Evolutionary conservation across 2,797 vertebrate species (phyloP).

Genomic region (Vultur gryphus): DNA sequence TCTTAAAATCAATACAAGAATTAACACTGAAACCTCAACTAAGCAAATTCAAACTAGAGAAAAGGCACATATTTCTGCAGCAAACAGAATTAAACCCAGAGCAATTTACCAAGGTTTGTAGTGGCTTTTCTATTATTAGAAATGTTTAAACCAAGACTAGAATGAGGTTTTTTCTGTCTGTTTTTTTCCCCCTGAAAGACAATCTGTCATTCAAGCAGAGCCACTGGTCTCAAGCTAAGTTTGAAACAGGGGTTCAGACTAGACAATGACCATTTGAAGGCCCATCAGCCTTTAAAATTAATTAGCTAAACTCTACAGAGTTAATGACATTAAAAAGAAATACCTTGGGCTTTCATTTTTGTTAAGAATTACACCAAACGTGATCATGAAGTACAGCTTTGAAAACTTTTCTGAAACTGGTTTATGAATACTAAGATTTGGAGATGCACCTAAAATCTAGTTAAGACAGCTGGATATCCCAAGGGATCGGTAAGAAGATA

Average conservation of each 20-base stretch:
- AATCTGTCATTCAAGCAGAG: neutral
- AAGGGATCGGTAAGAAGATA: neutral
- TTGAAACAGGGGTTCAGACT: neutral
- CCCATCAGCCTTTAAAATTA: neutral
- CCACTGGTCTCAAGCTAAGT: neutral
- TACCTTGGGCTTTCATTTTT: neutral
- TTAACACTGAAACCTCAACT: slow-evolving; percentile 12
- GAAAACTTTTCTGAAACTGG: neutral
- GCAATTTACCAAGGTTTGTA: slow-evolving; percentile 10
- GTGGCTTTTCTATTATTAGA: slow-evolving; percentile 18
- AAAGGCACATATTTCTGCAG: neutral
- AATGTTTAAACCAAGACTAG: neutral
- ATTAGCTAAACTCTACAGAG: neutral
- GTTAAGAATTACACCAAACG: neutral
- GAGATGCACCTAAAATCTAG: neutral
- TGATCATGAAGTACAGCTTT: neutral
- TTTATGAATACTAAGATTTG: neutral
- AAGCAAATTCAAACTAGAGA: slow-evolving; percentile 25
- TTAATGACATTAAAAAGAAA: neutral
- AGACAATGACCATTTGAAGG: neutral
- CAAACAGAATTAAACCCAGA: slow-evolving; percentile 24
- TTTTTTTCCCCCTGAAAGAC: neutral
- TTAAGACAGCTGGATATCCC: neutral
- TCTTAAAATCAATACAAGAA: slow-evolving; percentile 42
- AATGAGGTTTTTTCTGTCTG: neutral